Evolutionary conservation across 2,113 vertebrate genomes (phyloP), one percentile per base, ranked within the genome.

Genomic region (Cyprinodon tularosa): DNA sequence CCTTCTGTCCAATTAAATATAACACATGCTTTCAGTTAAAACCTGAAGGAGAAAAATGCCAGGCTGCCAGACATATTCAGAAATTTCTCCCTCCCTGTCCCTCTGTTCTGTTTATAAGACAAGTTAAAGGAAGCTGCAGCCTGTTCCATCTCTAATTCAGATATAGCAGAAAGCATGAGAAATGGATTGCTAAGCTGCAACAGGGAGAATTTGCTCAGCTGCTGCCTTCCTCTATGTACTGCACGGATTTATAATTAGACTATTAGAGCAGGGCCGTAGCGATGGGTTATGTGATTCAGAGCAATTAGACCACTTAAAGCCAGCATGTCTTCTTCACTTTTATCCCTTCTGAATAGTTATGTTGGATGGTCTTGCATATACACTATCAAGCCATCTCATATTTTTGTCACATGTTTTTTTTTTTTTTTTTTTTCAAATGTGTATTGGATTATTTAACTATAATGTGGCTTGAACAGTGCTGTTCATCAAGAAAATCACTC

Each of bases 241-340:
- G 76, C 82, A 67, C 45, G 5, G 48, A 72, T 57, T 71, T 77
- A 83, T 86, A 85, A 92, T 89, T 91, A 84, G 82, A 86, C 86
- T 82, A 78, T 87, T 88, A 84, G 74, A 81, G 87, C 76, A 11
- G 77, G 81, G 65, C 85, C 69, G 86, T 74, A 78, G 71, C 45
- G 36, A 74, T 75, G 69, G 86, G 83, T 86, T 86, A 75, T 87
- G 80, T 86, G 85, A 91, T 90, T 81, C 69, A 66, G 82, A 62
- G 84, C 84, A 85, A 85, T 92, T 88, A 84, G 80, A 83, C 82
- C 87, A 82, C 85, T 90, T 89, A 72, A 85, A 89, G 78, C 76
- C 86, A 76, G 82, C 88, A 62, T 86, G 79, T 70, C 75, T 83
- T 68, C 77, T 64, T 12, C 53, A 83, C 85, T 67, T 88, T 86